These are phyloP conservation scores for Tympanuchus pallidicinctus DNA, from an alignment of 2,113 vertebrate species.

Conservation along the genomic window DNA sequence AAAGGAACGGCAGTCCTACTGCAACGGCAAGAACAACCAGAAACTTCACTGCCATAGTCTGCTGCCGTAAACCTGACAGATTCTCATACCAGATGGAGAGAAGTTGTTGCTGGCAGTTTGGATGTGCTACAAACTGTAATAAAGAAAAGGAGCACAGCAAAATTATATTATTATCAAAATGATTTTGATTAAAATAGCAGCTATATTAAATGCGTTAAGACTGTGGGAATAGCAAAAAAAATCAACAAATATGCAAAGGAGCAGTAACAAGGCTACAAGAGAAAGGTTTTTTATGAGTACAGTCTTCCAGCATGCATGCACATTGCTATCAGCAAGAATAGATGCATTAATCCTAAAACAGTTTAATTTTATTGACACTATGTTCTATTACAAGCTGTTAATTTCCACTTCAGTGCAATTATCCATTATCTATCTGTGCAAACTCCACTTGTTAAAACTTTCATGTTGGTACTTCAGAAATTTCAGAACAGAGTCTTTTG, in stretches of 20 bases:
- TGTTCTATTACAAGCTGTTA: not conserved
- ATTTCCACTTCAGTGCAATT: not conserved
- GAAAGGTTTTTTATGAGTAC: not conserved
- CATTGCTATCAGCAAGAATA: not conserved
- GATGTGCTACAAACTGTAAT: constrained; percentile 94
- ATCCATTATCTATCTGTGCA: not conserved
- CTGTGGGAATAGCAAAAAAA: not conserved
- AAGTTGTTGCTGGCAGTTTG: constrained; percentile 96
- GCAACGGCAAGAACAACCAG: constrained; percentile 92
- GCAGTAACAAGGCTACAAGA: not conserved
- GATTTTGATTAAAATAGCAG: not conserved
- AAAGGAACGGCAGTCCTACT: constrained; percentile 87
- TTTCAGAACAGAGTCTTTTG: not conserved
- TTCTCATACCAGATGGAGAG: constrained; percentile 98
- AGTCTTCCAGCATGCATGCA: not conserved
- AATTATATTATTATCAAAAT: not conserved
- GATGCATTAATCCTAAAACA: not conserved
- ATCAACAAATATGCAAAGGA: not conserved
- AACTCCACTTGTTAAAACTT: not conserved
- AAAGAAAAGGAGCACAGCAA: not conserved
- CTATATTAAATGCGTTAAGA: not conserved
- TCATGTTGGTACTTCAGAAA: not conserved
- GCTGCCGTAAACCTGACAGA: constrained; percentile 89
- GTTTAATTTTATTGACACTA: not conserved
- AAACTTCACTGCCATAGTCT: constrained; percentile 90